phyloP scores from a whole-genome alignment of 2,113 vertebrate genomes.

The Oxyruncus cristatus region DNA sequence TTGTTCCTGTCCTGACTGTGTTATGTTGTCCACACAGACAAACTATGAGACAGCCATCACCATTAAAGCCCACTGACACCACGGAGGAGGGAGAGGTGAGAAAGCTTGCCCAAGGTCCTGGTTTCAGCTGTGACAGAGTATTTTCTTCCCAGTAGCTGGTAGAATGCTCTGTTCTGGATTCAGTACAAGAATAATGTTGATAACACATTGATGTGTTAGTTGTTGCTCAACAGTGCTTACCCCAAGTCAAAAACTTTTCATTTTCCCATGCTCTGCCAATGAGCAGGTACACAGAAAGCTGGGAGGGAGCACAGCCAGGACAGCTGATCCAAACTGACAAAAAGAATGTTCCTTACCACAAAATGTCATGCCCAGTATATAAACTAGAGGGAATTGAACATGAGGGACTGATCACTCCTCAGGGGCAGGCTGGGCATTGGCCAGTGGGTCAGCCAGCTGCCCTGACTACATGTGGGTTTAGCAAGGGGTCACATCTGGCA shows the following conservation, averaged over 20 bases:
- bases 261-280: not conserved
- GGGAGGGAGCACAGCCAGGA: not conserved
- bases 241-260: not conserved
- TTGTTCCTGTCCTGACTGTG: not conserved
- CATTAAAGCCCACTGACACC: not conserved
- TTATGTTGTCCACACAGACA: not conserved
- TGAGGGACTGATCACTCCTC: not conserved
- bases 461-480: rapidly evolving
- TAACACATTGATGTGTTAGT: too few relatives aligned
- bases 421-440: rapidly evolving
- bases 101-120: not conserved
- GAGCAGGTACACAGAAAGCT: rapidly evolving
- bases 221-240: not conserved
- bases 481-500: not conserved
- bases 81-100: not conserved
- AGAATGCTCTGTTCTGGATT: not conserved
- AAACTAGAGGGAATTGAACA: too few relatives aligned
- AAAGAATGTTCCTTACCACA: not conserved
- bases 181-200: not conserved
- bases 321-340: not conserved
- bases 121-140: not conserved
- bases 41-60: not conserved
- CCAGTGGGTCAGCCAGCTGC: not conserved
- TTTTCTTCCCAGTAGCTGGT: not conserved
- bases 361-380: not conserved